Evolutionary conservation across 2,888 invertebrate species (phyloP), one percentile per base, ranked within the genome.

Genomic region (Pseudococcus jackbeardsleyi): DNA sequence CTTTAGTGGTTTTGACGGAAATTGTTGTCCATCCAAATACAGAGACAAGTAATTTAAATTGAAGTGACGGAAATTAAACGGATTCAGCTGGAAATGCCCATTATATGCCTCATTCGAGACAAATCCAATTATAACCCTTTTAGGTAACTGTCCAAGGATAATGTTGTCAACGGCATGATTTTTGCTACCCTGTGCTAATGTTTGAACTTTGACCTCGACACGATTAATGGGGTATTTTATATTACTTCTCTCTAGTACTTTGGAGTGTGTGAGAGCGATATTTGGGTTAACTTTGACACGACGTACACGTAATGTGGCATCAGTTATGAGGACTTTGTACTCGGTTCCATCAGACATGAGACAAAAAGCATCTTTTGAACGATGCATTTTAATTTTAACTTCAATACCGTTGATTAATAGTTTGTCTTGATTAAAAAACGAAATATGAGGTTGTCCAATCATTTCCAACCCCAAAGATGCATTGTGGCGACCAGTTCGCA

Each of bases 381-480:
- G 12, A 12, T 50, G 48, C 48, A 50, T 50, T 12, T 50, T 50
- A 0, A 50, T 12, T 15, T 50, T 50, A 0, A 50, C 90, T 85
- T 22, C 90, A 1, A 50, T 12, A 50, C 48, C 48, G 11, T 50
- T 50, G 4, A 50, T 50, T 15, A 50, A 5, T 4, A 50, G 15
- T 15, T 50, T 50, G 11, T 50, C 48, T 50, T 50, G 48, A 12
- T 50, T 50, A 12, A 50, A 50, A 12, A 50, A 50, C 15, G 48
- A 50, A 50, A 50, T 50, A 15, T 50, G 48, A 50, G 48, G 48
- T 50, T 50, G 48, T 15, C 48, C 48, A 9, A 50, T 0, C 48
- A 50, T 50, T 50, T 50, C 48, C 2, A 84, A 77, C 84, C 26
- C 79, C 22, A 86, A n/a, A 48, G 15, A 11, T 50, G 0, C 1